Base-by-base conservation (phyloP, 2,797 vertebrate species). In the Pteropus rufus region DNA sequence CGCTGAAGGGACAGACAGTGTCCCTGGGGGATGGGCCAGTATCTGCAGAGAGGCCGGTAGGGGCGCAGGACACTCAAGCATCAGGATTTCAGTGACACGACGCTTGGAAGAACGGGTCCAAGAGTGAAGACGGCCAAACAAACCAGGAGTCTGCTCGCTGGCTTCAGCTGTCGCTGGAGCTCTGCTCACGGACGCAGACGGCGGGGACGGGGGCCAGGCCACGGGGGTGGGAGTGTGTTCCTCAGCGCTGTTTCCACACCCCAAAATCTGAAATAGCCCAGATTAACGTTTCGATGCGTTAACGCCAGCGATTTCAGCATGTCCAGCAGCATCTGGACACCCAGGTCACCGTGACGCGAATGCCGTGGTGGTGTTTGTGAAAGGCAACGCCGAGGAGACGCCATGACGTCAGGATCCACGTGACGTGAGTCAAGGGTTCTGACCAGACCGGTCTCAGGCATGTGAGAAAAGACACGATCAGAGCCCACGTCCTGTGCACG, bases 371-470 rank as follows among this genome's bases (percentile, higher is more conserved):
- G 64, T 49, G 70, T 95, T 94, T 72, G 56, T 91, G 84, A 58
- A 94, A 98, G 97, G 96, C 73, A 19, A 29, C 0, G 18, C 95
- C 95, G 97, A 94, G 89, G 84, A 95, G 95, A 94, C 96, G 54
- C 96, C 93, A 96, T 49, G 94, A 93, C 91, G 86, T 96, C 81
- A 92, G 90, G 92, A 95, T 91, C 93, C 91, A 95, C 93, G 82
- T 34, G 95, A 93, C 5, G 24, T 62, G 96, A 97, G 76, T 94
- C 97, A 88, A 95, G 96, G 97, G 89, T 62, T 92, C 98, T 97
- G 98, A 95, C 98, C 98, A 98, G 98, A 97, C 97, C 97, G 94
- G 97, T 58, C 86, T 95, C 89, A 98, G 98, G 98, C 98, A 98
- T 96, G 54, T 91, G 97, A 96, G 91, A 96, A 97, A 97, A 83